Evolutionary conservation across 37 sponge, comb jelly and placozoan genomes (phyloP).

Genomic region (Diacarnus erythraeanus): DNA sequence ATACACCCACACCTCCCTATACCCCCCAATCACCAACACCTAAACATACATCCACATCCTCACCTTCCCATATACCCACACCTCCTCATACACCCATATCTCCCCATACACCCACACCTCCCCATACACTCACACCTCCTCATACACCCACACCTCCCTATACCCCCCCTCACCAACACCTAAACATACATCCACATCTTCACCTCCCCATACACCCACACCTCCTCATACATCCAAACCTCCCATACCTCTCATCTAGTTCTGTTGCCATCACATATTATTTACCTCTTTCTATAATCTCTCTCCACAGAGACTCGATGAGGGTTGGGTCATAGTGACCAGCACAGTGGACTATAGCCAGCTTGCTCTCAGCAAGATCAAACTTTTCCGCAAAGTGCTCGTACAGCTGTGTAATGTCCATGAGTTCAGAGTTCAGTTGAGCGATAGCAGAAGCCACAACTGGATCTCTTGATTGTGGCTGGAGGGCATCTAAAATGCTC

Average conservation of each 20-base stretch:
- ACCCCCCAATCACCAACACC: too few species aligned
- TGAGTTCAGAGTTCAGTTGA: slow-evolving; percentile 62
- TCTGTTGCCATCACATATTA: background rate
- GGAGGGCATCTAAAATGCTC: slow-evolving; percentile 44
- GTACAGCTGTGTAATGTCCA: slow-evolving; percentile 89
- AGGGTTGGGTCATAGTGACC: slow-evolving; percentile 89
- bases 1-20: too few species aligned
- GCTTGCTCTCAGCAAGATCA: slow-evolving; percentile 89
- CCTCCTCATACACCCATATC: too few species aligned
- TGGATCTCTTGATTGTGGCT: background rate
- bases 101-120: too few species aligned
- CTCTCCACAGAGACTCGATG: slow-evolving; percentile 87
- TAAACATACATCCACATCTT: background rate
- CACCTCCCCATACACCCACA: too few species aligned
- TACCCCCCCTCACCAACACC: background rate
- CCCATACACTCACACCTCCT: too few species aligned
- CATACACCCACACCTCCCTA: too few species aligned
- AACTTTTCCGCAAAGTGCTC: slow-evolving; percentile 93
- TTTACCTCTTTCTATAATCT: slow-evolving; percentile 75
- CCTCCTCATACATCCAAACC: too few species aligned
- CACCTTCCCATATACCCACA: too few species aligned
- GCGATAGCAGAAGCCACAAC: slow-evolving; percentile 38
- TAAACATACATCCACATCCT: too few species aligned
- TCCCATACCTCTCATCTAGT: background rate
- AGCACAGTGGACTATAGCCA: slow-evolving; percentile 95